Evolutionary conservation across 2,113 vertebrate species (phyloP).

Genomic region (Chloropsis hardwickii): DNA sequence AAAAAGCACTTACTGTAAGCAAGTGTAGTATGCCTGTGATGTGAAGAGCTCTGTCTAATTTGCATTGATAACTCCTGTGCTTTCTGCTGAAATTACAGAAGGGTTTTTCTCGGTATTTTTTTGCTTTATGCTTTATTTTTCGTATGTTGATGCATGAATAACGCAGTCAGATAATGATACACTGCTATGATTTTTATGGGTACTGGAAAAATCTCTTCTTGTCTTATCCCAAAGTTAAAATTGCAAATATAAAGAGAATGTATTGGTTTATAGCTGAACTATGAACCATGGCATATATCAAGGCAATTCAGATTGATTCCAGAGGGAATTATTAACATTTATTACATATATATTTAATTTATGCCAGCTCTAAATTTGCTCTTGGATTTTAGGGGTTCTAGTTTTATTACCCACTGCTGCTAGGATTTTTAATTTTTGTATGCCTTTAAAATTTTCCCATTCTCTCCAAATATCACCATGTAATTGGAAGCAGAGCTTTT

Average conservation of each 20-base stretch:
- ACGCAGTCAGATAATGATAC: not conserved
- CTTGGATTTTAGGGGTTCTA: not conserved
- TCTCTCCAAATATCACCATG: not conserved
- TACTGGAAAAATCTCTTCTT: not conserved
- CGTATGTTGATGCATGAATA: not conserved
- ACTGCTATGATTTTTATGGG: not conserved
- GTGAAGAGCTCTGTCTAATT: not conserved
- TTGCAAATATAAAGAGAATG: not conserved
- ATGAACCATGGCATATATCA: not conserved
- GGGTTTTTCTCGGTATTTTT: not conserved
- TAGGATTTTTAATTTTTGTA: not conserved
- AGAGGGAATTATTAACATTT: not conserved
- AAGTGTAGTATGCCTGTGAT: not conserved
- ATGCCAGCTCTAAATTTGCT: not conserved
- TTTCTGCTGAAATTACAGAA: not conserved
- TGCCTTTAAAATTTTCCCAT: not conserved
- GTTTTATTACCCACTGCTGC: not conserved
- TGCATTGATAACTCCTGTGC: not conserved
- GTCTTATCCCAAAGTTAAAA: not conserved
- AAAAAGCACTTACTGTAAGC: not conserved
- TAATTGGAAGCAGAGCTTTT: constrained; percentile 4
- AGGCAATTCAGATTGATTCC: not conserved
- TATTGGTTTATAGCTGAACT: not conserved
- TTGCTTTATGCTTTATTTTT: not conserved
- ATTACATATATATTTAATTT: not conserved